phyloP scores from a whole-genome alignment of 2,113 vertebrate species.

The Sula dactylatra region DNA sequence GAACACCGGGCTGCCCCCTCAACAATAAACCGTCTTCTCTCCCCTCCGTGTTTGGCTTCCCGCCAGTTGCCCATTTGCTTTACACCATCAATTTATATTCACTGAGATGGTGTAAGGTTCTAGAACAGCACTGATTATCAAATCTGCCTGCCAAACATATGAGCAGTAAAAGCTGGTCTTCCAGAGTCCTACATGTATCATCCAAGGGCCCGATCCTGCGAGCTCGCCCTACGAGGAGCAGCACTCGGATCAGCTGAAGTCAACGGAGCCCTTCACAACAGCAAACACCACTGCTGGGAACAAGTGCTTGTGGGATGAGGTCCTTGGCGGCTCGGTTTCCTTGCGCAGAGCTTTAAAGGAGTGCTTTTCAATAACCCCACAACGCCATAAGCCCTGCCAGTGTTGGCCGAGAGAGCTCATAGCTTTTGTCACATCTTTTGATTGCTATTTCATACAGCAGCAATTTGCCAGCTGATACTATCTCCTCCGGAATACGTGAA shows the following conservation, averaged over 20 bases:
- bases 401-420: background rate
- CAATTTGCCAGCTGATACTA: conserved; percentile 5
- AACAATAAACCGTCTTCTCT: conserved; percentile 84
- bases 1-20: conserved; percentile 78
- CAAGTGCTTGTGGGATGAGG: background rate
- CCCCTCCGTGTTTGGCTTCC: conserved; percentile 78
- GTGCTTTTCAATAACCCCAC: background rate
- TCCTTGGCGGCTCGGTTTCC: background rate
- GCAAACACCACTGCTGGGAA: background rate
- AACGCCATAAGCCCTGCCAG: background rate
- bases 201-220: conserved; percentile 37
- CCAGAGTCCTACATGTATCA: conserved; percentile 77
- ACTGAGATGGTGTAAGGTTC: conserved; percentile 89
- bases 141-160: conserved; percentile 85
- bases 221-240: background rate
- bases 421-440: background rate
- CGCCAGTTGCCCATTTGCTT: conserved; percentile 88
- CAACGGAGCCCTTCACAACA: background rate
- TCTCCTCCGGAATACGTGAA: background rate
- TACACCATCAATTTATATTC: conserved; percentile 93
- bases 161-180: conserved; percentile 78
- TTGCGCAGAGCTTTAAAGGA: background rate
- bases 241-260: background rate
- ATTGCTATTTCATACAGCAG: background rate
- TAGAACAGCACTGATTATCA: conserved; percentile 84